Conservation (phyloP, 2,113 vertebrate genomes). For the Clarias batrachus region DNA sequence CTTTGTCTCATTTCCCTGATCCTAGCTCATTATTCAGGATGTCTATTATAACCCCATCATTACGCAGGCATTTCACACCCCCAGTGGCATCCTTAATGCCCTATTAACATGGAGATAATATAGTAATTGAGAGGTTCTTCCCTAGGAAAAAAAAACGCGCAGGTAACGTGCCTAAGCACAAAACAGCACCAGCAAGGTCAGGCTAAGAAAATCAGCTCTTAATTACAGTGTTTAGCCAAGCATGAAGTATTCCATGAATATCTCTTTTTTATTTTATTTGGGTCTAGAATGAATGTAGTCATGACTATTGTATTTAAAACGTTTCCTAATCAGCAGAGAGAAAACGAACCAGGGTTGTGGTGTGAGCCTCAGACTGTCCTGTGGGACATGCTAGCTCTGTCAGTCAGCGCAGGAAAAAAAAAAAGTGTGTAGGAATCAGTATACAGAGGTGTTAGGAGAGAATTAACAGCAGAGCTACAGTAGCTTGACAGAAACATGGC, state of each 20-base stretch:
- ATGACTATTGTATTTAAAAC: conserved; percentile 33
- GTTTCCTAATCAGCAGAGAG: conserved; percentile 40
- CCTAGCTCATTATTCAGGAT: conserved; percentile 3
- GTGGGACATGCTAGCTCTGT: conserved; percentile 33
- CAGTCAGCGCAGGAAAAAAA: conserved; percentile 29
- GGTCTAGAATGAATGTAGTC: conserved; percentile 24
- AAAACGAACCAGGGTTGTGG: conserved; percentile 9
- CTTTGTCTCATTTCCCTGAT: background rate
- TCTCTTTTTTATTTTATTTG: conserved; percentile 8
- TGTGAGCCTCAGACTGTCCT: conserved; percentile 28
- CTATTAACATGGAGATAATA: conserved; percentile 50
- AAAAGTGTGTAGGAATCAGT: background rate
- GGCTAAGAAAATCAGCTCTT: conserved; percentile 49
- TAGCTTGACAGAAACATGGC: background rate
- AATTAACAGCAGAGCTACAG: background rate
- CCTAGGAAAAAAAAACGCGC: conserved; percentile 21
- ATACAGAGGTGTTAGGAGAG: background rate
- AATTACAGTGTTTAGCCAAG: conserved; percentile 49
- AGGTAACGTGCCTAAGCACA: conserved; percentile 37
- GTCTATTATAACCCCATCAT: conserved; percentile 6
- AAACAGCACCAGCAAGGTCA: conserved; percentile 51
- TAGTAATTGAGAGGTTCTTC: conserved; percentile 47
- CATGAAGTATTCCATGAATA: conserved; percentile 44
- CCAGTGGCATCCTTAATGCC: conserved; percentile 41
- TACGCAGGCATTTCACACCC: conserved; percentile 10